phyloP scores from a whole-genome alignment of 2,113 vertebrate species.

The Pyrgilauda ruficollis region DNA sequence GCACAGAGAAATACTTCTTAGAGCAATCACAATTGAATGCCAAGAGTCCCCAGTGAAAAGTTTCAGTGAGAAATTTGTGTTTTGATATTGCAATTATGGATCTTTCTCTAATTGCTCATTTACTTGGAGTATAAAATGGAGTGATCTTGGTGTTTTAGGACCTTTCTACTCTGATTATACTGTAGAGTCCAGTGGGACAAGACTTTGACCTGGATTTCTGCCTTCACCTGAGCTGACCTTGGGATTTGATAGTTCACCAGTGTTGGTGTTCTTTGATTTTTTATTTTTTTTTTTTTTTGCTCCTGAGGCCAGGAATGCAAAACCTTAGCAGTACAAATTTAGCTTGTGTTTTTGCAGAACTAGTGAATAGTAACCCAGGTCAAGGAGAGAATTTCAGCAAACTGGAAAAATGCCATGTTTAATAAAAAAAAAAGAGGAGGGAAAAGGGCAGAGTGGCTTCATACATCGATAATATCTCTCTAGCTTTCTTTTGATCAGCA shows the following conservation, averaged over 20 bases:
- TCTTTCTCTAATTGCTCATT: slow-evolving; percentile 17
- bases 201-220: slow-evolving; percentile 13
- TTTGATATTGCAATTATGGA: background rate
- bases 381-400: background rate
- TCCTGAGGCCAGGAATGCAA: background rate
- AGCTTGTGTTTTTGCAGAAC: background rate
- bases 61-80: background rate
- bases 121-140: background rate
- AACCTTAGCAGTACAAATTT: background rate
- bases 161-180: background rate
- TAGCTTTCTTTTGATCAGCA: slow-evolving; percentile 29
- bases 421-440: background rate
- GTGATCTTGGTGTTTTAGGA: background rate
- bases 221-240: slow-evolving; percentile 1
- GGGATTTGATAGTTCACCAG: background rate
- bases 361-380: background rate
- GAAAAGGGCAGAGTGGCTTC: background rate
- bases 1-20: background rate
- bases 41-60: background rate
- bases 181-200: background rate
- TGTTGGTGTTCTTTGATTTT: background rate
- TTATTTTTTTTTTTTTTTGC: background rate
- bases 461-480: background rate
- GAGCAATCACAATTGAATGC: background rate
- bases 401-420: background rate